A percentile compares a stretch with the other conserved stretches of the same genome.
Conservation (phyloP, 2,113 vertebrate genomes). For the Chauna torquata region DNA sequence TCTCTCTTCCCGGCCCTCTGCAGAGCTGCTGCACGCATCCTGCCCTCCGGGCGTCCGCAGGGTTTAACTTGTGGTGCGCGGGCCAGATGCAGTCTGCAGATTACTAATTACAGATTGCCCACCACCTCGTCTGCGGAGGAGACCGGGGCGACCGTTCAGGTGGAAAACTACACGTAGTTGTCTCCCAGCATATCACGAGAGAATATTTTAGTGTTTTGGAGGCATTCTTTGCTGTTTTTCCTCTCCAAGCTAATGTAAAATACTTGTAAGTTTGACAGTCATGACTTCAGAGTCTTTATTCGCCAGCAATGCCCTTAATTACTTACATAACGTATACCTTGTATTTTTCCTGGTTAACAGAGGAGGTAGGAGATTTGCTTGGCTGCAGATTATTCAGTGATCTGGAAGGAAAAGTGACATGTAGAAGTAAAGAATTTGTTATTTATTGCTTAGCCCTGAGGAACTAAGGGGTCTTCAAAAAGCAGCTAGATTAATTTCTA, state of each 20-base stretch:
- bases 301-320: background rate
- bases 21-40: fast-evolving
- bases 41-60: fast-evolving
- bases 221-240: background rate
- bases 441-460: background rate
- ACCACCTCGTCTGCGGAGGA: background rate
- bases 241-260: background rate
- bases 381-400: background rate
- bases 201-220: background rate
- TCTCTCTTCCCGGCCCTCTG: background rate
- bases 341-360: background rate
- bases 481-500: background rate
- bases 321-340: fast-evolving
- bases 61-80: fast-evolving
- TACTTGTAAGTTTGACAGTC: background rate
- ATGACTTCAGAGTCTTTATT: background rate
- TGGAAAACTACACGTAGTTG: fast-evolving
- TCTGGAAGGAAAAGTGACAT: background rate
- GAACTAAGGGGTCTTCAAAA: background rate
- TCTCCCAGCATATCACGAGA: background rate
- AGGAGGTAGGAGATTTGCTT: background rate
- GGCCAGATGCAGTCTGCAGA: background rate
- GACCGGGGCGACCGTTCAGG: background rate
- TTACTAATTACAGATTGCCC: background rate
- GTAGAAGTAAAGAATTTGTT: background rate